Evolutionary conservation across 2,113 vertebrate species (phyloP).

Genomic region (Malurus elegans): DNA sequence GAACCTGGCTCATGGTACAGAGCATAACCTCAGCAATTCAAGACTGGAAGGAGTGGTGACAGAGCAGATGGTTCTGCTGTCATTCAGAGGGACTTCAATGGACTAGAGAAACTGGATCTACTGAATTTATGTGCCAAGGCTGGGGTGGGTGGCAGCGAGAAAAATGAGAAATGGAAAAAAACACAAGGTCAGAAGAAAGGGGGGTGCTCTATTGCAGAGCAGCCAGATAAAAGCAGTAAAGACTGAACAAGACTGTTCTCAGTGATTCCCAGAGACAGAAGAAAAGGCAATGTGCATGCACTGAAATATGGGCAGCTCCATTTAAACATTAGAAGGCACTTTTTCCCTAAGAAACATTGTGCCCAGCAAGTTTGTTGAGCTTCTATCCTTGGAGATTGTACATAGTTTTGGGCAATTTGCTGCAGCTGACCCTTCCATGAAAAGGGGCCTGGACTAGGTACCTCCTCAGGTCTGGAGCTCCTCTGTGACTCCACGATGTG

Average conservation of each 20-base stretch:
- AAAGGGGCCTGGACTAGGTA: neutral
- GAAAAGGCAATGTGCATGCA: neutral
- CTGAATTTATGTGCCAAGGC: neutral
- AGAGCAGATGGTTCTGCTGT: neutral
- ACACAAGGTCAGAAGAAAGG: neutral
- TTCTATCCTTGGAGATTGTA: neutral
- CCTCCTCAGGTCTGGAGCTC: neutral
- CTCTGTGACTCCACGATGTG: neutral
- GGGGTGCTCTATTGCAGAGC: neutral
- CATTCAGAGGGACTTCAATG: neutral
- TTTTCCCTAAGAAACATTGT: neutral
- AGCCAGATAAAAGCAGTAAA: neutral
- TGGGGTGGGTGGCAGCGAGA: neutral
- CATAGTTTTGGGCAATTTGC: neutral
- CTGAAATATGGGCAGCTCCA: neutral
- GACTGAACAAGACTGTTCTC: neutral
- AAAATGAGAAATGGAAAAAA: neutral
- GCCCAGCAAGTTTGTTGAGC: neutral
- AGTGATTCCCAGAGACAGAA: neutral
- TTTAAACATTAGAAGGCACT: neutral
- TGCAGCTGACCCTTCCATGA: neutral
- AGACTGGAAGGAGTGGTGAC: neutral
- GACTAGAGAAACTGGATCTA: neutral
- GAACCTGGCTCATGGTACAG: neutral
- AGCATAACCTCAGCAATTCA: neutral